phyloP scores from a whole-genome alignment of 2,797 vertebrate species.

The Takifugu ocellatus region DNA sequence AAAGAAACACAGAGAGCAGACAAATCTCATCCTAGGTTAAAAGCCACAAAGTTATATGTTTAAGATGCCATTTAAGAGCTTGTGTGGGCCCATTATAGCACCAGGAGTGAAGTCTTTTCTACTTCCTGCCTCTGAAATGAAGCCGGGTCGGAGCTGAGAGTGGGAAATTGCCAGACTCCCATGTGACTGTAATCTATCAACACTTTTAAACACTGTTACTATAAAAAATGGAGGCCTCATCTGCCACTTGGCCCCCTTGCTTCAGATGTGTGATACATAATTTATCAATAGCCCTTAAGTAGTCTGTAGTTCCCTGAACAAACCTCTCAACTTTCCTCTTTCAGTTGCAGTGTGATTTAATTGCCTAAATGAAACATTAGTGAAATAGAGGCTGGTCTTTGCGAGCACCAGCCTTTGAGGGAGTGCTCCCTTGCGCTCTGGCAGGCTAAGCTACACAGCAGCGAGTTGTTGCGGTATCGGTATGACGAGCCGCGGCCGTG shows the following conservation, averaged over 20 bases:
- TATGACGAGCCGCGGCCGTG: constrained; percentile 32
- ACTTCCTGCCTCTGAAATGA: too few species aligned
- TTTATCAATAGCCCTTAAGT: constrained; percentile 47
- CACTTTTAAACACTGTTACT: constrained; percentile 26
- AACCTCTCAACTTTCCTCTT: constrained; percentile 12
- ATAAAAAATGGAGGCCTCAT: constrained; percentile 37
- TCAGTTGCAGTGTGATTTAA: constrained; percentile 4
- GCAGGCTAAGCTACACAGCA: constrained; percentile 30
- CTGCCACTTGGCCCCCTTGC: constrained; percentile 19
- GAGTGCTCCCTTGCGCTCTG: constrained; percentile 17
- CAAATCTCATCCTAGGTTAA: too few species aligned
- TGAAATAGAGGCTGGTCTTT: not conserved
- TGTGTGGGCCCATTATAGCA: too few species aligned
- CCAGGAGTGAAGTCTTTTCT: too few species aligned
- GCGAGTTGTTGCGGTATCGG: constrained; percentile 39
- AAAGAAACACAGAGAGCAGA: too few species aligned
- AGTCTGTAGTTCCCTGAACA: constrained; percentile 19
- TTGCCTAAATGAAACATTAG: not conserved
- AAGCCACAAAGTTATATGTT: too few species aligned
- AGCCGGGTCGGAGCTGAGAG: too few species aligned
- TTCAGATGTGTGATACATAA: constrained; percentile 37
- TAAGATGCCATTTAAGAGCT: too few species aligned
- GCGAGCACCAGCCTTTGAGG: not conserved
- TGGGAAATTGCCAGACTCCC: constrained; percentile 29
- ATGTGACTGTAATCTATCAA: constrained; percentile 14